A percentile compares a stretch with the other conserved stretches of the same genome.
Conservation (phyloP, 2,888 invertebrate genomes). For the Drosophila putrida region DNA sequence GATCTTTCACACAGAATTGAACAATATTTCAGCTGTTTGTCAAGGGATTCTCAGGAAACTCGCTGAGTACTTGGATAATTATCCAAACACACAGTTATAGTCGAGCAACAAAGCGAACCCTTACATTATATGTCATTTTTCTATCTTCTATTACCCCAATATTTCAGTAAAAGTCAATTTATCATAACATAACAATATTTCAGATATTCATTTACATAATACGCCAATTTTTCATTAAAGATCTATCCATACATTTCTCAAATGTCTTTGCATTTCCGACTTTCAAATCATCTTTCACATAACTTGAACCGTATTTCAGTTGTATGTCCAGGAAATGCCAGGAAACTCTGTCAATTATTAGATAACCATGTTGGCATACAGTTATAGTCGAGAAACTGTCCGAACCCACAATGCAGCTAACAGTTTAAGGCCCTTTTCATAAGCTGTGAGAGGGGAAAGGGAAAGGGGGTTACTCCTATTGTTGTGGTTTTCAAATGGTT, state of each 20-base stretch:
- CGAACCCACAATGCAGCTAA: neutral
- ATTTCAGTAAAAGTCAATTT: neutral
- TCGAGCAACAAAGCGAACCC: neutral
- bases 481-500: slow-evolving; percentile 19
- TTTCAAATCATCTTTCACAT: neutral
- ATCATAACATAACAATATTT: neutral
- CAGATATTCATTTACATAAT: neutral
- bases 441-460: neutral
- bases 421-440: slow-evolving; percentile 7
- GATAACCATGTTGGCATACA: neutral
- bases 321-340: neutral
- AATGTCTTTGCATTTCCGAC: neutral
- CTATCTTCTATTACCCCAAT: neutral
- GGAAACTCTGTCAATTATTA: slow-evolving; percentile 6
- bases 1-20: slow-evolving; percentile 10
- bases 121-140: neutral
- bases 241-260: neutral
- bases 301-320: neutral
- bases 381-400: slow-evolving; percentile 7
- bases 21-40: slow-evolving; percentile 7
- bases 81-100: neutral
- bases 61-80: neutral
- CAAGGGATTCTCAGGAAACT: slow-evolving; percentile 5
- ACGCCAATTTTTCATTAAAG: neutral
- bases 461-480: slow-evolving; percentile 10